Base-by-base conservation (phyloP, 2,113 vertebrate species). In the Tupaia tana region DNA sequence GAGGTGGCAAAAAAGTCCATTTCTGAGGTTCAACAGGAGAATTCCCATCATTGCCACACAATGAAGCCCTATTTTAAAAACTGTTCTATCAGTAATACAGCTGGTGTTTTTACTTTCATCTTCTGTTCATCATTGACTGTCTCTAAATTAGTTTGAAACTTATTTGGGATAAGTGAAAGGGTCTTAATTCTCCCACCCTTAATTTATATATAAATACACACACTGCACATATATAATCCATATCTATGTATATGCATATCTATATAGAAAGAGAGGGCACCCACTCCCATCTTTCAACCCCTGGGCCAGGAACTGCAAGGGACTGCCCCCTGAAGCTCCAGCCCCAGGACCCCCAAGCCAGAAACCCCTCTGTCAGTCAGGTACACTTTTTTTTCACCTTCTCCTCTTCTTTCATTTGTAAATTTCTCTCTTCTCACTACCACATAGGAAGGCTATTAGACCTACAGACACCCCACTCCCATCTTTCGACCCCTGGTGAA, bases 101-200 rank as follows among this genome's bases (percentile, higher is more conserved):
- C 7, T 18, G 4, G 19, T 54, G 20, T 10, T 79, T 92, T 84
- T 25, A 3, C 56, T 27, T 95, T 87, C 25, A 87, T 24, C 31
- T 80, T 10, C 34, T 22, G 90, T 84, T 13, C 4, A 64, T 14
- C 22, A 12, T 34, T 71, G 0, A n/a, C 7, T 73, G 15, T 31
- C 4, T 78, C 29, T 90, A 71, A 81, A 89, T 90, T 88, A 90
- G 52, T 91, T 91, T 25, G 6, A 71, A 95, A 78, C 25, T 75
- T 95, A 59, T 24, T 75, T 86, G 56, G 2, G 2, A 34, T 86
- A 31, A 66, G 7, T 24, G 6, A 0, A 1, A 16, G 3, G 24
- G 10, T 80, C 15, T 86, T 83, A 90, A 90, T 74, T 84, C 6
- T 22, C 3, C 12, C 15, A 27, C 31, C 29, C 4, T 29, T 82